Evolutionary conservation across 2,888 invertebrate genomes (phyloP), one percentile per base, ranked within the genome.

Genomic region (Aleiodes testaceus): DNA sequence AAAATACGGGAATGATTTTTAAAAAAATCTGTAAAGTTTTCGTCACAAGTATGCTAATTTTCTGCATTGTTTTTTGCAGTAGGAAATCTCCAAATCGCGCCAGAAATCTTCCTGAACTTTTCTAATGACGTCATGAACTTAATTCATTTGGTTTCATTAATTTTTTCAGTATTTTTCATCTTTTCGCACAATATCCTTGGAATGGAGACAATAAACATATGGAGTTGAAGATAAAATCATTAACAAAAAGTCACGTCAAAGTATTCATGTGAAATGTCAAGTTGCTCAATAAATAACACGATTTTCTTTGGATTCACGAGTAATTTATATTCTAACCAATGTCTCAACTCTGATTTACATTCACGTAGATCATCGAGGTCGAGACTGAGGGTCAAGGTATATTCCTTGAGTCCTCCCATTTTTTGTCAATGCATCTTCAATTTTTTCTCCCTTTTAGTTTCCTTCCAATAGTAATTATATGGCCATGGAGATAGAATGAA

Each of bases 341-440:
- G 22, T 30, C 42, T 26, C 49, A 53, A 50, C 42, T 45, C 36
- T 66, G 67, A 77, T 75, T 77, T 69, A 66, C 69, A 77, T 75
- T 50, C 74, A 71, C 68, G 75, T 72, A 74, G 30, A 73, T 68
- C 52, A 53, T 3, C 50, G 69, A 14, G 75, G 75, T 77, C 77
- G 74, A 6, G 47, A 53, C 69, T 50, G n/a, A 45, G 72, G 75
- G 77, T 77, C 77, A 77, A 75, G 75, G 74, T 69, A 59, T 5
- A 63, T 72, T 72, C 65, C 67, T 64, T 64, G 36, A 14, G 36
- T 36, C 36, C 36, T 36, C 9, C 3, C 2, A 9, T 9, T 36
- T 9, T 36, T 36, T 9, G 6, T 7, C 11, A 9, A 36, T 36
- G 9, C 11, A 36, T 36, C 26, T 26, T 36, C 36, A 36, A 36